Evolutionary conservation across 1,140 invertebrate genomes (phyloP).

Genomic region (Magallana ariakensis): DNA sequence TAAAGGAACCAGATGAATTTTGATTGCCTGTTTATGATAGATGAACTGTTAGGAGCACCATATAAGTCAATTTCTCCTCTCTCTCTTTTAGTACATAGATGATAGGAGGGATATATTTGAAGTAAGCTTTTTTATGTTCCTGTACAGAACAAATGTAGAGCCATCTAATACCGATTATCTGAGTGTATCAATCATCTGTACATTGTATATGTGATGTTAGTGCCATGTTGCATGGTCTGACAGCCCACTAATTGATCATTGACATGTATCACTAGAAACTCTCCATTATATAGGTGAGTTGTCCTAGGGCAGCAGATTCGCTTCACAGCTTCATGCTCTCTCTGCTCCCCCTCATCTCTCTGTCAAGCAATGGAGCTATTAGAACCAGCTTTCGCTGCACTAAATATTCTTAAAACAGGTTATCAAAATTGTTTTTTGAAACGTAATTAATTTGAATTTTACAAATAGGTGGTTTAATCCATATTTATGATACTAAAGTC

Average conservation of each 20-base stretch:
- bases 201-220: constrained; percentile 28
- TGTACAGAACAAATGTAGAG: constrained; percentile 14
- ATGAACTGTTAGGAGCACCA: neutral
- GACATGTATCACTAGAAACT: constrained; percentile 20
- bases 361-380: neutral
- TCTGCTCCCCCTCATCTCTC: neutral
- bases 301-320: neutral
- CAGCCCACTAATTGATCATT: neutral
- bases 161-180: constrained; percentile 18
- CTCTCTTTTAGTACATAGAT: constrained; percentile 40
- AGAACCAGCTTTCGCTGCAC: neutral
- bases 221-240: constrained; percentile 32
- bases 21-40: neutral
- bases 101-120: constrained; percentile 41
- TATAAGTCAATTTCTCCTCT: neutral
- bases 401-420: too few relatives aligned
- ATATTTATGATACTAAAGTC: too few relatives aligned
- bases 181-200: constrained; percentile 4
- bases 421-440: too few relatives aligned
- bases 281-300: constrained; percentile 28
- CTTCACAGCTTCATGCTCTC: neutral
- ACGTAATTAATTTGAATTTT: too few relatives aligned
- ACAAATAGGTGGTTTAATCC: too few relatives aligned
- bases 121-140: constrained; percentile 35
- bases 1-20: too few relatives aligned